Evolutionary conservation across 2,888 invertebrate genomes (phyloP).

Genomic region (Cantharis lateralis): DNA sequence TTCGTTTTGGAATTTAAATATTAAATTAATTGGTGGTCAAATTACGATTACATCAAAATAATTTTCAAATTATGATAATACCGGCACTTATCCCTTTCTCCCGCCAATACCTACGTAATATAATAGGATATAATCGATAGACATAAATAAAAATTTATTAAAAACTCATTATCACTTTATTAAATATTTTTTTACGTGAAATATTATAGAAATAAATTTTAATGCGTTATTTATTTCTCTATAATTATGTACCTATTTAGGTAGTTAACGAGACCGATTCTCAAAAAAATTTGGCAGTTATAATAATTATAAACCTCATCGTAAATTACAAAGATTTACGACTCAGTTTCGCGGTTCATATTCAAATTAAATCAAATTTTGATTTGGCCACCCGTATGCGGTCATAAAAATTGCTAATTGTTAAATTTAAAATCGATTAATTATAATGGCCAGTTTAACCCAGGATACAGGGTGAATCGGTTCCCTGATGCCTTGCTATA

Average conservation of each 20-base stretch:
- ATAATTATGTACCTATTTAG: background rate
- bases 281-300: constrained; percentile 2
- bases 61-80: background rate
- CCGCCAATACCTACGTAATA: background rate
- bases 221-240: background rate
- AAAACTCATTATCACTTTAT: background rate
- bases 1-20: background rate
- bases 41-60: background rate
- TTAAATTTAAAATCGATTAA: background rate
- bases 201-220: too few species aligned
- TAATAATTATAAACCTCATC: constrained; percentile 11
- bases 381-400: background rate
- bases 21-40: background rate
- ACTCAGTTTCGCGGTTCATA: background rate
- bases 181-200: background rate
- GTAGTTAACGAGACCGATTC: background rate
- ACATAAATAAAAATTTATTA: background rate
- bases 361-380: background rate
- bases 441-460: background rate
- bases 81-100: background rate
- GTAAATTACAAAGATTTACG: constrained; percentile 21
- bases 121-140: background rate
- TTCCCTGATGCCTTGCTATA: too few species aligned
- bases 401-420: background rate
- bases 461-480: background rate